Evolutionary conservation across 2,113 vertebrate species (phyloP).

Genomic region (Numenius arquata): DNA sequence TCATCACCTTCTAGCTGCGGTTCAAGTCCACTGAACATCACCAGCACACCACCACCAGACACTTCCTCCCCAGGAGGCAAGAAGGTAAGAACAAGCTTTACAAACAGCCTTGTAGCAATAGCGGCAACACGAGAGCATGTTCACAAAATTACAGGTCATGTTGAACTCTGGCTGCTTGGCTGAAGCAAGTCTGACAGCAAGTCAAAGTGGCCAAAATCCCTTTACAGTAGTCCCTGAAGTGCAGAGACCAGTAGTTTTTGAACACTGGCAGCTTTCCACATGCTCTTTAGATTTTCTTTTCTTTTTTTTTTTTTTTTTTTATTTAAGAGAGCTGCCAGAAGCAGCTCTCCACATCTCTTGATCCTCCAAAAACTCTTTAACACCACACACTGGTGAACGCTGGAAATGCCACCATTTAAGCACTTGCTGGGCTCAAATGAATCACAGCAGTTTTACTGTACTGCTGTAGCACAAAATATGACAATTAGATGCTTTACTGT

Average conservation of each 20-base stretch:
- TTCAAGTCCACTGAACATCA: slow-evolving; percentile 95
- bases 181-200: neutral
- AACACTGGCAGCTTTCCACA: neutral
- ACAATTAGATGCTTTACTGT: neutral
- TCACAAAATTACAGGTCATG: accelerated
- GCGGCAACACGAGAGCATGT: accelerated
- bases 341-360: neutral
- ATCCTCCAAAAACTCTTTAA: neutral
- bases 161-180: neutral
- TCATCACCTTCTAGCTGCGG: slow-evolving; percentile 98
- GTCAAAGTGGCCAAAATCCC: neutral
- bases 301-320: neutral
- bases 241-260: neutral
- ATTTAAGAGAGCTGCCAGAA: neutral
- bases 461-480: neutral
- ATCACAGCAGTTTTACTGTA: accelerated
- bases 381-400: neutral
- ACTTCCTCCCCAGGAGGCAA: slow-evolving; percentile 93
- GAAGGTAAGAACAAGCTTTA: slow-evolving; percentile 76
- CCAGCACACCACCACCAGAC: slow-evolving; percentile 94
- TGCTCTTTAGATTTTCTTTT: neutral
- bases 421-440: neutral
- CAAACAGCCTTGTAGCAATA: neutral
- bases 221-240: neutral
- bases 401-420: neutral